Base-by-base conservation (phyloP, 2,113 vertebrate genomes). In the Arothron firmamentum region DNA sequence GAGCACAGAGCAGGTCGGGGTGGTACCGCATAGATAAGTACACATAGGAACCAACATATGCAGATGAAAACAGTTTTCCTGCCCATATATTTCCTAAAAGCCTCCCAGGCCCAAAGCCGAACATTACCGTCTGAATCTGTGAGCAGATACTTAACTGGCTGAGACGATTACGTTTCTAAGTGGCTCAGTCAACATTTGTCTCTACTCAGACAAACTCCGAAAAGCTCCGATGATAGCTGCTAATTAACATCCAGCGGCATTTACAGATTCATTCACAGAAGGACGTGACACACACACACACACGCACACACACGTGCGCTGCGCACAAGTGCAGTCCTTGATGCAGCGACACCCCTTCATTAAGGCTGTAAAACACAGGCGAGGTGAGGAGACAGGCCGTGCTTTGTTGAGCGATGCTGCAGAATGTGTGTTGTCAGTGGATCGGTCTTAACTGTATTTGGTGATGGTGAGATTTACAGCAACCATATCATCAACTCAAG, bases 61-160 rank as follows among this genome's bases (percentile, higher is more conserved):
- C 53, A 52, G 74, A 74, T 74, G 60, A 81, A 80, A 77, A 87
- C 79, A 85, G 68, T 83, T 47, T 78, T 75, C 62, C 58, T 83
- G 68, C 78, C 68, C 65, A 42, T 72, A 54, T 62, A 64, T 78
- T 80, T 67, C 56, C 67, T 68, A 65, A 72, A 52, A 59, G 57
- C 19, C 56, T 78, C 65, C 77, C 74, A 56, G 38, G 74, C 76
- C 28, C 58, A 1, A 73, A 74, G 67, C 73, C 20, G 67, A 74
- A 78, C 81, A 78, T 74, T 74, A 79, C 71, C 74, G 83, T 82
- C 79, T 79, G 77, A 86, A 83, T 76, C 74, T 70, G 72, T 68
- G 80, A 84, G 67, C 67, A 80, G 77, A 88, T 83, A 85, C 87
- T 89, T 89, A 72, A 86, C 83, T 79, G 74, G 74, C 82, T 86